phyloP scores from a whole-genome alignment of 2,113 vertebrate genomes.

The Phaethornis superciliosus region DNA sequence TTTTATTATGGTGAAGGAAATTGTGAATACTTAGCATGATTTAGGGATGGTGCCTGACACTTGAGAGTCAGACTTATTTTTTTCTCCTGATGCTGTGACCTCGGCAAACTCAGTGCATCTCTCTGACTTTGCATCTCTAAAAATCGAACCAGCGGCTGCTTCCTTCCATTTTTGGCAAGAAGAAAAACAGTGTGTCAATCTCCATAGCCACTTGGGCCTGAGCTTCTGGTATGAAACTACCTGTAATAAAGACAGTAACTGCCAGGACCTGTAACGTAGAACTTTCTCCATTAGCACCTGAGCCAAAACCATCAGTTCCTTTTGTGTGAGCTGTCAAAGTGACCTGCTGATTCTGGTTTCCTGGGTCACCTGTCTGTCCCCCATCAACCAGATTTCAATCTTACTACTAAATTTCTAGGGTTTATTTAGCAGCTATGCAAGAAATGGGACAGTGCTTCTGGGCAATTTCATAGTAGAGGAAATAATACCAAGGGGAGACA shows the following conservation, averaged over 20 bases:
- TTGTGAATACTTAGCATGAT: not conserved
- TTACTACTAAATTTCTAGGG: not conserved
- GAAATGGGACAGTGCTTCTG: not conserved
- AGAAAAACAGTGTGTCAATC: not conserved
- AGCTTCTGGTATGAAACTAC: not conserved
- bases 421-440: constrained; percentile 15
- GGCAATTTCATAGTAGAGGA: constrained; percentile 16
- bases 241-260: not conserved
- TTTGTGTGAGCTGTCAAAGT: not conserved
- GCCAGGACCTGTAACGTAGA: not conserved
- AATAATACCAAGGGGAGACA: constrained; percentile 38
- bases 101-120: not conserved
- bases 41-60: not conserved
- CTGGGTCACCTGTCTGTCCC: not conserved
- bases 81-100: not conserved
- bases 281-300: not conserved
- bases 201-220: not conserved
- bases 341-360: not conserved
- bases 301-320: not conserved
- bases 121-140: not conserved
- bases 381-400: not conserved
- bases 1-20: constrained; percentile 25
- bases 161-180: not conserved
- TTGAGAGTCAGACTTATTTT: not conserved
- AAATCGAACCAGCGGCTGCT: not conserved